Base-by-base conservation (phyloP, 2,888 invertebrate genomes). In the Pseudeuparius sepicola region DNA sequence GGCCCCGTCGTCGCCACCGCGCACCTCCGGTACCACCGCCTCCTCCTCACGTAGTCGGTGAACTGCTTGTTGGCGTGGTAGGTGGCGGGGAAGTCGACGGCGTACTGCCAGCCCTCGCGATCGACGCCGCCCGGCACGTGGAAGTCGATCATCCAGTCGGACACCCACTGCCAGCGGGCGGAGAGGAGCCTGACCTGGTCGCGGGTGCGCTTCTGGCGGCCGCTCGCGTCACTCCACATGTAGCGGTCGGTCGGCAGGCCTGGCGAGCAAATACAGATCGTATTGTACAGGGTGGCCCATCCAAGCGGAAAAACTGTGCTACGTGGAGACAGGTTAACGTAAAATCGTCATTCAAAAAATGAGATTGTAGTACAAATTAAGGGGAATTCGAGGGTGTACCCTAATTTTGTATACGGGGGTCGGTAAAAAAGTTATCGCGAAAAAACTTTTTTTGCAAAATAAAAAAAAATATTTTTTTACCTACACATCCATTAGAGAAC, bases 81-180 rank as follows among this genome's bases (percentile, higher is more conserved):
- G 6, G 78, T 75, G 2, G 85, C 76, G 2, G 90, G 88, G 56
- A 93, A 92, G 63, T 92, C 90, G 2, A 86, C 80, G 1, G 92
- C 90, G 61, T 92, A 93, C 56, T 93, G 93, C 93, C 93, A 93
- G 2, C 93, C 93, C 46, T 90, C 87, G 38, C 74, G 72, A 59
- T 93, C 92, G 1, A 86, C 87, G 2, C 90, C 92, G 2, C 88
- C 89, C 1, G 86, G 82, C 5, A 85, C 81, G 54, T 83, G 82
- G 56, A 83, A 90, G 62, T 93, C 93, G n/a, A 90, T 72, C 59
- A 81, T 73, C 93, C 93, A 93, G 56, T 92, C 92, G 1, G 86
- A 82, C 41, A 79, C 70, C 92, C 92, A 93, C 53, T 85, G 83
- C 84, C 90, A 92, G 54, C 86, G 84, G 48, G 78, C 76, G 23